phyloP scores from a whole-genome alignment of 2,888 invertebrate genomes.

The Desoria tigrina region DNA sequence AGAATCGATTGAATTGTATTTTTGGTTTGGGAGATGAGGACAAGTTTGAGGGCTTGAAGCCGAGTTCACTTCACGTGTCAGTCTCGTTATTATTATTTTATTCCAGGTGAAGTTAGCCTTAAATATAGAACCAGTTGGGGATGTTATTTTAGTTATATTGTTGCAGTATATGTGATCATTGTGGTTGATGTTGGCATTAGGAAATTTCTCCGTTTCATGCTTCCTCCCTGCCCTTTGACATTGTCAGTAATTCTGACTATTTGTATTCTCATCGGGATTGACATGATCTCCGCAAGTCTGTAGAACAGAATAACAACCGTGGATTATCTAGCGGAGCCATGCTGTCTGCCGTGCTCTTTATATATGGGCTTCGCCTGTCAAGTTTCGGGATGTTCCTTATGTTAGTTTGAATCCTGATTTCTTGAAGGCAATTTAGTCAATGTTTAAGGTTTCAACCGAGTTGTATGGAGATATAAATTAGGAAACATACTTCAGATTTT shows the following conservation, averaged over 20 bases:
- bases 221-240: slow-evolving; percentile 11
- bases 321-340: neutral
- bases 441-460: no score
- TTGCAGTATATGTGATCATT: no score
- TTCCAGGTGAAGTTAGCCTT: neutral
- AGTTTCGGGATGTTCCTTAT: no score
- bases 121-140: neutral
- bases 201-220: slow-evolving; percentile 3
- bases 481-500: no score
- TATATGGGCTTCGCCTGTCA: neutral
- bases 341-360: neutral
- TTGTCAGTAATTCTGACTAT: slow-evolving; percentile 10
- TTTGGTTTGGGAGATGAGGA: neutral
- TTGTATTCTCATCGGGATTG: slow-evolving; percentile 7
- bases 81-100: neutral
- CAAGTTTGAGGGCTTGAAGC: neutral
- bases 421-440: no score
- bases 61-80: neutral
- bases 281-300: neutral
- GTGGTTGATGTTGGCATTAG: neutral
- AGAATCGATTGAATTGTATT: slow-evolving; percentile 9
- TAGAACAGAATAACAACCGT: neutral
- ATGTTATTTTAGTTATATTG: neutral
- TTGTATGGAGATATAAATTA: no score
- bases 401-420: no score